Evolutionary conservation across 2,888 invertebrate species (phyloP).

Genomic region (Uloborus plumipes): DNA sequence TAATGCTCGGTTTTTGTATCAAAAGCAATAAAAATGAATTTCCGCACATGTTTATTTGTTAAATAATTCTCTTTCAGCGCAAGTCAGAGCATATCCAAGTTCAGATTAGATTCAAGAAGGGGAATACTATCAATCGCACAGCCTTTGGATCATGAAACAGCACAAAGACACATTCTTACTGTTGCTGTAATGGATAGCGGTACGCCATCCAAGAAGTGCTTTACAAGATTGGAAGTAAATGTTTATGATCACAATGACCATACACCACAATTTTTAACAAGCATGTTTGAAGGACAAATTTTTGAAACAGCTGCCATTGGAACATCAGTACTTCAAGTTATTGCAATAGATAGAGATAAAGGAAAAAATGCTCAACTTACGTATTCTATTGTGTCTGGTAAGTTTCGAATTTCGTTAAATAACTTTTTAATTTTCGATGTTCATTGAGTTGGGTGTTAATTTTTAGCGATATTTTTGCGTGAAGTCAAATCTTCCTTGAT

Average conservation of each 20-base stretch:
- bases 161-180: conserved; percentile 82
- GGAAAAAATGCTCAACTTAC: conserved; percentile 84
- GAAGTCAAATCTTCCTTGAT: too few relatives aligned
- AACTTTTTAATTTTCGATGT: too few relatives aligned
- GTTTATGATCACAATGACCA: conserved; percentile 93
- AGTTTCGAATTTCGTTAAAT: conserved; percentile 70
- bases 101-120: conserved; percentile 86
- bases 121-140: conserved; percentile 89
- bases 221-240: conserved; percentile 83
- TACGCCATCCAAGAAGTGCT: conserved; percentile 77
- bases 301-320: conserved; percentile 83
- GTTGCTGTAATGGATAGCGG: conserved; percentile 86
- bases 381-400: conserved; percentile 84
- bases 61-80: conserved; percentile 44
- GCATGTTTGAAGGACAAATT: conserved; percentile 83
- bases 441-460: too few relatives aligned
- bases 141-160: conserved; percentile 80
- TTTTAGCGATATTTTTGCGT: too few relatives aligned
- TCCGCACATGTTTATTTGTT: too few relatives aligned
- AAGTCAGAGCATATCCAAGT: conserved; percentile 76
- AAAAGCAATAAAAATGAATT: too few relatives aligned
- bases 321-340: conserved; percentile 80
- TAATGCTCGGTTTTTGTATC: too few relatives aligned
- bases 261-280: conserved; percentile 87
- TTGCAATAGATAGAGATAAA: conserved; percentile 86